Percentiles rank a stretch among this genome's conserved stretches.
Evolutionary conservation across 2,888 invertebrate genomes (phyloP).

Genomic region (Drosophila kambysellisi): DNA sequence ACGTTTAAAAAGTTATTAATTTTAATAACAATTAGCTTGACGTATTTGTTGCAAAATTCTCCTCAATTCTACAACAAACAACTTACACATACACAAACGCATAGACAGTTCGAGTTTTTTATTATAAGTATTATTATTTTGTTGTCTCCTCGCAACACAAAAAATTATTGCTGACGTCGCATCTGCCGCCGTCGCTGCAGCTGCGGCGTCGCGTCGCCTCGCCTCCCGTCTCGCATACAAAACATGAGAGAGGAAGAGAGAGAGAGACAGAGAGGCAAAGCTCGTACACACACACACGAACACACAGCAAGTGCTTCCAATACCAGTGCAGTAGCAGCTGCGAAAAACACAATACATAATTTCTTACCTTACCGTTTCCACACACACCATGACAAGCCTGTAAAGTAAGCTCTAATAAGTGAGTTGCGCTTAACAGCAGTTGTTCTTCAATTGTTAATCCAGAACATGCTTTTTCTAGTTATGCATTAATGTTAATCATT

Average conservation of each 20-base stretch:
- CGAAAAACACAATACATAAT: slow-evolving; percentile 50
- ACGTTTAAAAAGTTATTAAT: slow-evolving; percentile 55
- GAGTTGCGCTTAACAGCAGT: slow-evolving; percentile 38
- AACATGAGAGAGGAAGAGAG: slow-evolving; percentile 26
- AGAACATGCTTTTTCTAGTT: slow-evolving; percentile 3
- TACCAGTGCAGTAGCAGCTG: slow-evolving; percentile 14
- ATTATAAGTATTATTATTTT: slow-evolving; percentile 48
- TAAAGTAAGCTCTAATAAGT: slow-evolving; percentile 48
- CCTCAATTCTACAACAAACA: slow-evolving; percentile 21
- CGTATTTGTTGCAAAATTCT: slow-evolving; percentile 51
- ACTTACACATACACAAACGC: neutral
- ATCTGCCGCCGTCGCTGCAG: slow-evolving; percentile 50
- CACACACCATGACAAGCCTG: slow-evolving; percentile 2
- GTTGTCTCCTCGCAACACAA: slow-evolving; percentile 53
- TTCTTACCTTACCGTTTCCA: slow-evolving; percentile 31
- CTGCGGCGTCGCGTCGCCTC: slow-evolving; percentile 31
- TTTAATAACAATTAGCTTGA: slow-evolving; percentile 51
- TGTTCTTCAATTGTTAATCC: neutral
- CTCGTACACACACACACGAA: slow-evolving; percentile 24
- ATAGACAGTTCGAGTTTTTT: slow-evolving; percentile 17
- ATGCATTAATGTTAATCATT: slow-evolving; percentile 28
- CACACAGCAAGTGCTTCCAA: slow-evolving; percentile 48
- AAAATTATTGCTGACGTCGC: slow-evolving; percentile 68
- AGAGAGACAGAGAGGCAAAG: slow-evolving; percentile 13
- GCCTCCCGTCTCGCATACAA: slow-evolving; percentile 49